Percentiles rank a stretch among this genome's conserved stretches.
These are phyloP conservation scores for Peromyscus leucopus DNA, from an alignment of 2,113 vertebrate genomes.

Conservation along the genomic window DNA sequence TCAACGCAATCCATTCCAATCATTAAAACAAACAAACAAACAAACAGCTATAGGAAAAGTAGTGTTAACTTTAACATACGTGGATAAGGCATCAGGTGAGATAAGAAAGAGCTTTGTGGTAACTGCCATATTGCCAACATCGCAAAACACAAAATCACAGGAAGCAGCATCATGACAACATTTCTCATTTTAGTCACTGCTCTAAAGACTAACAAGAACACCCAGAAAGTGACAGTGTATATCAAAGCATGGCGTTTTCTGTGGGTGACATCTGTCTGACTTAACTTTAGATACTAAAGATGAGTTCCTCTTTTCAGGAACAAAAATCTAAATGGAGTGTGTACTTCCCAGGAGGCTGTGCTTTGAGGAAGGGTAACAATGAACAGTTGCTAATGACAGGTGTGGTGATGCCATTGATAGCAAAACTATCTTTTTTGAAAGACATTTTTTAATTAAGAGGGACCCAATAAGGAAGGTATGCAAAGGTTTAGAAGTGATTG, in stretches of 20 bases:
- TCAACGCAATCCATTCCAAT: not conserved
- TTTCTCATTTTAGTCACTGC: constrained; percentile 69
- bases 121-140: not conserved
- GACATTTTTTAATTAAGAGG: constrained; percentile 48
- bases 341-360: constrained; percentile 48
- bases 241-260: constrained; percentile 19
- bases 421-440: constrained; percentile 25
- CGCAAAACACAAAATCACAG: not conserved
- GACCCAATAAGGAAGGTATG: not conserved
- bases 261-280: constrained; percentile 46
- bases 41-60: not conserved
- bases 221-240: constrained; percentile 72
- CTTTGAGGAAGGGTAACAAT: constrained; percentile 33
- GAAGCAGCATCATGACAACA: not conserved
- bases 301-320: constrained; percentile 21
- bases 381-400: constrained; percentile 55
- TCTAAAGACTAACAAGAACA: constrained; percentile 65
- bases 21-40: not conserved
- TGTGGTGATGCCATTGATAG: not conserved
- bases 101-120: not conserved
- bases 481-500: constrained; percentile 38
- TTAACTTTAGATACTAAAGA: constrained; percentile 64
- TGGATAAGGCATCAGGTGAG: not conserved
- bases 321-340: constrained; percentile 32
- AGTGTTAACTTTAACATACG: not conserved